These are phyloP conservation scores for Dolichotis patagonum DNA, from an alignment of 2,113 vertebrate species.

Conservation along the genomic window DNA sequence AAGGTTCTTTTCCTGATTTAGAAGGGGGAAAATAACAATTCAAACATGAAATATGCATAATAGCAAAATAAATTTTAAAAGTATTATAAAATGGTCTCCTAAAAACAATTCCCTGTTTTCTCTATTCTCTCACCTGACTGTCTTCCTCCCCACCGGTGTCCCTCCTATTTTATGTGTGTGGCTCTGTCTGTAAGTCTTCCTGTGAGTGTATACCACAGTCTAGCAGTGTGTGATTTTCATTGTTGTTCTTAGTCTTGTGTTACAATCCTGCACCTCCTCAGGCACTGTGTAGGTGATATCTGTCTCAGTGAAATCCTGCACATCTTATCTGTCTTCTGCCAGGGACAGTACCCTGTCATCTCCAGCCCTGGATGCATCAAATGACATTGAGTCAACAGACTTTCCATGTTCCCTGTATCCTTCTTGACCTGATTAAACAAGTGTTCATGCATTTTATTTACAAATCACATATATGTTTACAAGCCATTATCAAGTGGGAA, in stretches of 20 bases:
- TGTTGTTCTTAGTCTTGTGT: no score
- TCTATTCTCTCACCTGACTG: background rate
- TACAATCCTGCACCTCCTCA: background rate
- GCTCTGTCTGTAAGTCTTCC: background rate
- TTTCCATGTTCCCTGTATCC: background rate
- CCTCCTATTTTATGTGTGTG: background rate
- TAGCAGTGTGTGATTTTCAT: no score
- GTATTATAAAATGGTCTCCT: background rate
- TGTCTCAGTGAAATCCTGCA: background rate
- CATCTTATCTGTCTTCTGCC: background rate
- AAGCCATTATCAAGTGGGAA: background rate
- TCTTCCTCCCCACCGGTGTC: background rate
- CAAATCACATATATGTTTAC: background rate
- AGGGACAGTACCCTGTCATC: background rate
- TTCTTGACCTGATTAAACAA: background rate
- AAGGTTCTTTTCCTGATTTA: constrained; percentile 58
- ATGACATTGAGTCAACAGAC: background rate
- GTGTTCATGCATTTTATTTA: background rate
- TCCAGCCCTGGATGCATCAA: background rate
- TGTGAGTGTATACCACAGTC: no score
- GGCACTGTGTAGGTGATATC: background rate
- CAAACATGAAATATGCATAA: constrained; percentile 8
- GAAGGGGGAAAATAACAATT: constrained; percentile 53
- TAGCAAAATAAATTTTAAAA: constrained; percentile 33
- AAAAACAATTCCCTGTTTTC: background rate